Percentiles rank a stretch among this genome's conserved stretches.
These are phyloP conservation scores for Crenuchus spilurus DNA, from an alignment of 2,797 vertebrate species.

Conservation along the genomic window DNA sequence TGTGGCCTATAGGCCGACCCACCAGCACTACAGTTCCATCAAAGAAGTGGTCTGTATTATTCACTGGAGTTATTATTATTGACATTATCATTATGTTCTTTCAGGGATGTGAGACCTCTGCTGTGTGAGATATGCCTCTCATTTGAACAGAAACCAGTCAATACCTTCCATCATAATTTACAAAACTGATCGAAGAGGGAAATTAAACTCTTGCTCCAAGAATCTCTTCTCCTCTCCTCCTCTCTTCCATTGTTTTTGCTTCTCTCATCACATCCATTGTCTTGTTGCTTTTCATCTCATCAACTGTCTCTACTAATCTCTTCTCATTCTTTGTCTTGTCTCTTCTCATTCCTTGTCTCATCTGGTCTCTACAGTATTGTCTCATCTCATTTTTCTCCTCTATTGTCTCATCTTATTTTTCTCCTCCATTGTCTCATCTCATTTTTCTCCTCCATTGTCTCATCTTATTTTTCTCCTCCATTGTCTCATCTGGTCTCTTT, in stretches of 20 bases:
- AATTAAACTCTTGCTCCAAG: background rate
- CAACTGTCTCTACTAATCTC: no score
- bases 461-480: background rate
- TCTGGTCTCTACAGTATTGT: background rate
- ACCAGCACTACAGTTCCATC: constrained; percentile 54
- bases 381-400: background rate
- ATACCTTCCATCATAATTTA: constrained; percentile 23
- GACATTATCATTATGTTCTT: constrained; percentile 55
- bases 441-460: background rate
- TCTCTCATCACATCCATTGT: background rate
- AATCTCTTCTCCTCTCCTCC: background rate
- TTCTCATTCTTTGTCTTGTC: background rate
- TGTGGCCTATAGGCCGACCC: constrained; percentile 56
- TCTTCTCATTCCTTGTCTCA: background rate
- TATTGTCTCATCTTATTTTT: no score
- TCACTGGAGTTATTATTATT: constrained; percentile 66
- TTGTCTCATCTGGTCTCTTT: background rate
- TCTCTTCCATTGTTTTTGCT: background rate
- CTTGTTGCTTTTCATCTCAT: background rate
- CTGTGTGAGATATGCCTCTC: constrained; percentile 44
- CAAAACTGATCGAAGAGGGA: constrained; percentile 7
- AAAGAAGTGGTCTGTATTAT: constrained; percentile 54
- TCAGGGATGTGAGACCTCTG: constrained; percentile 32
- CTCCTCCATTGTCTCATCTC: no score
- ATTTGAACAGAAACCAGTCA: constrained; percentile 37